phyloP scores from a whole-genome alignment of 2,113 vertebrate genomes.

The Dasyurus viverrinus region DNA sequence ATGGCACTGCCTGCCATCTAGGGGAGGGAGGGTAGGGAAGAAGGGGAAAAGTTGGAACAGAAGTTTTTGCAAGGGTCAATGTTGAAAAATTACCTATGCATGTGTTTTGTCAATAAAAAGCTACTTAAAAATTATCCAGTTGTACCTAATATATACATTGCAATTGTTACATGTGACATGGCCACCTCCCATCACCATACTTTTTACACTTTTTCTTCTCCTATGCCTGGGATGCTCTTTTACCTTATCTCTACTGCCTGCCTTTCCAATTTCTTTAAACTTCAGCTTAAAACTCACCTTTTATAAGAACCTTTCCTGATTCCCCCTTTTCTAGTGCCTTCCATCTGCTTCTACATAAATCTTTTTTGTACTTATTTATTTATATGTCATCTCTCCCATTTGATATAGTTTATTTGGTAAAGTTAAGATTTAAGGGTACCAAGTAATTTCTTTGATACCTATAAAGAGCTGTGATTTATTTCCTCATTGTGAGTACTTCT shows the following conservation, averaged over 20 bases:
- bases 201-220: background rate
- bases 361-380: background rate
- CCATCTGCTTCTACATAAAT: background rate
- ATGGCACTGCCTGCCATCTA: too few species aligned
- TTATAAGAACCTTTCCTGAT: background rate
- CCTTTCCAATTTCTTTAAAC: background rate
- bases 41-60: too few species aligned
- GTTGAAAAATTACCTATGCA: too few species aligned
- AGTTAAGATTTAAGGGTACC: too few species aligned
- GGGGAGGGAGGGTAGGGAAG: too few species aligned
- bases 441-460: too few species aligned
- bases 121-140: rapidly evolving
- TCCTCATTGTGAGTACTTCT: too few species aligned
- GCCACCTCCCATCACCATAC: background rate
- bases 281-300: background rate
- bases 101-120: too few species aligned
- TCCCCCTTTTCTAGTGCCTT: background rate
- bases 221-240: background rate
- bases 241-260: background rate
- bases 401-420: too few species aligned
- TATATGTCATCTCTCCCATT: background rate
- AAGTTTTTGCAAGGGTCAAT: too few species aligned
- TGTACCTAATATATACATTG: background rate
- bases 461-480: too few species aligned
- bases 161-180: rapidly evolving